Evolutionary conservation across 2,888 invertebrate species (phyloP).

Genomic region (Drosophila seclusa): DNA sequence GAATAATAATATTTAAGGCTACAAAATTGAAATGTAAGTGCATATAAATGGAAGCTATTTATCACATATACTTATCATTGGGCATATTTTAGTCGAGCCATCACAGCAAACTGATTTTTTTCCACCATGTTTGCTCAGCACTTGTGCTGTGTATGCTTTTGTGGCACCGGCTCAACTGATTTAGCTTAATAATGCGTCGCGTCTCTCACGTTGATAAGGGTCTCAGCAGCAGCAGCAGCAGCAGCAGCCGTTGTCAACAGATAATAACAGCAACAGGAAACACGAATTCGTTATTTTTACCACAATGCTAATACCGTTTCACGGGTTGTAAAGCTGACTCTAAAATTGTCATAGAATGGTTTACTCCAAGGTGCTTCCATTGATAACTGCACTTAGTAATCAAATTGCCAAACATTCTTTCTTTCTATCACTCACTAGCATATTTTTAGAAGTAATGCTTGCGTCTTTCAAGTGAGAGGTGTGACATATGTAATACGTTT

Average conservation of each 20-base stretch:
- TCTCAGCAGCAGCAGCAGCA: constrained; percentile 23
- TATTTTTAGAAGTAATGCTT: not conserved
- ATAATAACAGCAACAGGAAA: constrained; percentile 39
- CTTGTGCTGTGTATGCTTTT: constrained; percentile 16
- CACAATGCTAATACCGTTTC: constrained; percentile 33
- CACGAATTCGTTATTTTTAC: constrained; percentile 49
- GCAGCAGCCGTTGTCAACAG: constrained; percentile 41
- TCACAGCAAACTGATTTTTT: not conserved
- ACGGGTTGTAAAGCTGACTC: not conserved
- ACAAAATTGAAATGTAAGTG: not conserved
- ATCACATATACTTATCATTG: not conserved
- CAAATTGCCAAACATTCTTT: not conserved
- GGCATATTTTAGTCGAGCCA: not conserved
- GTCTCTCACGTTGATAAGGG: constrained; percentile 70
- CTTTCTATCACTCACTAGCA: not conserved
- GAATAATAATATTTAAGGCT: not conserved
- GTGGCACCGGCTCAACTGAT: constrained; percentile 53
- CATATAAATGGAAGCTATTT: not conserved
- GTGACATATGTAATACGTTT: no score
- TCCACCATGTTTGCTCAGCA: constrained; percentile 3
- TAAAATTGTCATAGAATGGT: not conserved
- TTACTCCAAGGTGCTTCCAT: not conserved
- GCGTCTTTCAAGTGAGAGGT: not conserved
- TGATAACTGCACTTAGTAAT: not conserved
- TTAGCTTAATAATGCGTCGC: constrained; percentile 71